phyloP scores from a whole-genome alignment of 53 echinoderm and acorn worm genomes.

The Mesocentrotus franciscanus region DNA sequence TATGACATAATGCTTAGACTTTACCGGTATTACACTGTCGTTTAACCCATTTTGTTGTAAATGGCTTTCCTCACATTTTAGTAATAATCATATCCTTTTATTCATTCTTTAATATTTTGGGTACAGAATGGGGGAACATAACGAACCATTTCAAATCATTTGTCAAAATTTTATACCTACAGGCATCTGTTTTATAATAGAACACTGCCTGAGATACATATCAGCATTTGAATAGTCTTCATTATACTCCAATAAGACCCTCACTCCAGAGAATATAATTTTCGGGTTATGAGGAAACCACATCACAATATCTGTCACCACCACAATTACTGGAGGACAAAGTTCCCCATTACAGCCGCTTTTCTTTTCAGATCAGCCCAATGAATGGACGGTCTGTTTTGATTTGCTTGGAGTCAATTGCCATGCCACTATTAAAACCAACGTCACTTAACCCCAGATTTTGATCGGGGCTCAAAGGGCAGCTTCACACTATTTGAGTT shows the following conservation, averaged over 20 bases:
- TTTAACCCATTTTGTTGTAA: too few relatives aligned
- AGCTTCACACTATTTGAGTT: neutral
- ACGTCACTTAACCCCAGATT: constrained; percentile 15
- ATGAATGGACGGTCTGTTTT: neutral
- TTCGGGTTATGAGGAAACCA: constrained; percentile 12
- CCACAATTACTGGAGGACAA: neutral
- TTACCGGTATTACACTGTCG: too few relatives aligned
- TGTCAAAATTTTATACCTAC: neutral
- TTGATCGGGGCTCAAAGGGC: neutral
- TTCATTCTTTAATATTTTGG: neutral
- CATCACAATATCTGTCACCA: constrained; percentile 21
- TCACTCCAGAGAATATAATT: neutral
- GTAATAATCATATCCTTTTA: too few relatives aligned
- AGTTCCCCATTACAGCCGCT: constrained; percentile 14
- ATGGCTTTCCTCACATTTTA: neutral
- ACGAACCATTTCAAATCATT: neutral
- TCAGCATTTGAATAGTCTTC: constrained; percentile 5
- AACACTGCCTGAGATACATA: neutral
- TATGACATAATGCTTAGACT: too few relatives aligned
- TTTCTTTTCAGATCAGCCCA: constrained; percentile 16
- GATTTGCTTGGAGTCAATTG: constrained; percentile 21
- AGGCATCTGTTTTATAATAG: neutral
- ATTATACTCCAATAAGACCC: neutral
- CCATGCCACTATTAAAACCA: constrained; percentile 2
- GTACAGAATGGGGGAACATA: neutral